These are phyloP conservation scores for Strix aluco DNA, from an alignment of 2,113 vertebrate species.

Conservation along the genomic window DNA sequence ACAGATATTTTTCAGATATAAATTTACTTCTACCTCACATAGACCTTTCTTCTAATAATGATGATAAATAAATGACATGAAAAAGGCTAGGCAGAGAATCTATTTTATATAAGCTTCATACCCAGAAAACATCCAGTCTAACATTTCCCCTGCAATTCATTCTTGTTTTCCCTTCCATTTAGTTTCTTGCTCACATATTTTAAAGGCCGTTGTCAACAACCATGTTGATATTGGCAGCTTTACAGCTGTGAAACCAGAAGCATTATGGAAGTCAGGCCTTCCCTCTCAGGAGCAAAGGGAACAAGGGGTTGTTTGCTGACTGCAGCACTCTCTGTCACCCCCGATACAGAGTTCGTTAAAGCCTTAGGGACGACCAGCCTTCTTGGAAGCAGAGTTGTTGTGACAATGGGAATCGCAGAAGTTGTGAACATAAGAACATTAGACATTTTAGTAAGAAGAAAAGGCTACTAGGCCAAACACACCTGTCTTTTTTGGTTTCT, in stretches of 20 bases:
- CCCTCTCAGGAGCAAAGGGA: not conserved
- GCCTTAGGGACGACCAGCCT: not conserved
- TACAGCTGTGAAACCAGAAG: not conserved
- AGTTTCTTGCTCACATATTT: not conserved
- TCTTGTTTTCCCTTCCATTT: not conserved
- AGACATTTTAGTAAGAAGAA: not conserved
- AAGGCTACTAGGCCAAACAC: not conserved
- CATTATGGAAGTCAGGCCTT: not conserved
- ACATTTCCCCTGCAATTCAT: not conserved
- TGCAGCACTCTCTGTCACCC: not conserved
- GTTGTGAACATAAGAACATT: not conserved
- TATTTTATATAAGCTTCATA: not conserved
- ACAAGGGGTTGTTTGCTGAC: not conserved
- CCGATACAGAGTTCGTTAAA: not conserved
- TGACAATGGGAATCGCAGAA: not conserved
- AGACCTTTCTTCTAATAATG: not conserved
- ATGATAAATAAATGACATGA: not conserved
- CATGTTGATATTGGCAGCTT: not conserved
- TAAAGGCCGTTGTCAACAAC: not conserved
- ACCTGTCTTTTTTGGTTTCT: not conserved
- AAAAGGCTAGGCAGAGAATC: not conserved
- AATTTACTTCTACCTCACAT: not conserved
- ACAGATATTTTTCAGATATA: not conserved
- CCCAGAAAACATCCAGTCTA: not conserved
- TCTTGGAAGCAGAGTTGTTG: not conserved